Evolutionary conservation across 2,888 invertebrate species (phyloP).

Genomic region (Meta bourneti): DNA sequence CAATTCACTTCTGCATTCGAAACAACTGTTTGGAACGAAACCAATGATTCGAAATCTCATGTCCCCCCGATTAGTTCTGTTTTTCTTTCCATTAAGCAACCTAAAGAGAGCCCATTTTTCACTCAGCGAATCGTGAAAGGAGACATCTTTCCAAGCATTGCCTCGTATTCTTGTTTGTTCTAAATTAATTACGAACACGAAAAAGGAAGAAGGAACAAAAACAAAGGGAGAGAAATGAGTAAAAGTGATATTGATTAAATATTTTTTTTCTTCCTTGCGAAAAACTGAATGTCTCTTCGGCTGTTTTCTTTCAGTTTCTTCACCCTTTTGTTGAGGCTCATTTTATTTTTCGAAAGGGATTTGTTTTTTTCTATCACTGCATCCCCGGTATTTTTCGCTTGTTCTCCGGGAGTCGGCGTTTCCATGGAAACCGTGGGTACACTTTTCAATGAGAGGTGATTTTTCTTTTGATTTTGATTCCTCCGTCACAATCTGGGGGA

Average conservation of each 20-base stretch:
- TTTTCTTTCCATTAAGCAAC: background rate
- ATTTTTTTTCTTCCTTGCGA: slow-evolving; percentile 11
- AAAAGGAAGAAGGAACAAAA: background rate
- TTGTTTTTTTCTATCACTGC: background rate
- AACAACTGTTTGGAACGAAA: background rate
- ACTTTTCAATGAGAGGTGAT: slow-evolving; percentile 31
- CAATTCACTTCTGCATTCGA: background rate
- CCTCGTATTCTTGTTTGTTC: slow-evolving; percentile 48
- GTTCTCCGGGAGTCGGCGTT: slow-evolving; percentile 32
- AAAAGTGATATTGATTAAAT: slow-evolving; percentile 65
- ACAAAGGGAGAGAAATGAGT: slow-evolving; percentile 11
- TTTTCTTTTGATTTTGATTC: slow-evolving; percentile 24
- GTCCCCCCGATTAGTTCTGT: background rate
- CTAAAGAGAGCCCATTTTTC: background rate
- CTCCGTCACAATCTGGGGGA: background rate
- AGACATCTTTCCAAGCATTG: slow-evolving; percentile 34
- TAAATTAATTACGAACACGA: slow-evolving; percentile 66
- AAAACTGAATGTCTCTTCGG: slow-evolving; percentile 12
- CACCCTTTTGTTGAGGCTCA: background rate
- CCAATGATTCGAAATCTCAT: background rate
- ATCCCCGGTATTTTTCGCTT: background rate
- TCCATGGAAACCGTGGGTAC: slow-evolving; percentile 14
- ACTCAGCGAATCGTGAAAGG: background rate
- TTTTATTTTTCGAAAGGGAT: background rate
- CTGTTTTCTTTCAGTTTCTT: slow-evolving; percentile 5